Percentiles rank a stretch among this genome's conserved stretches.
Conservation (phyloP, 2,113 vertebrate genomes). For the Pseudolaguvia tuberculata region DNA sequence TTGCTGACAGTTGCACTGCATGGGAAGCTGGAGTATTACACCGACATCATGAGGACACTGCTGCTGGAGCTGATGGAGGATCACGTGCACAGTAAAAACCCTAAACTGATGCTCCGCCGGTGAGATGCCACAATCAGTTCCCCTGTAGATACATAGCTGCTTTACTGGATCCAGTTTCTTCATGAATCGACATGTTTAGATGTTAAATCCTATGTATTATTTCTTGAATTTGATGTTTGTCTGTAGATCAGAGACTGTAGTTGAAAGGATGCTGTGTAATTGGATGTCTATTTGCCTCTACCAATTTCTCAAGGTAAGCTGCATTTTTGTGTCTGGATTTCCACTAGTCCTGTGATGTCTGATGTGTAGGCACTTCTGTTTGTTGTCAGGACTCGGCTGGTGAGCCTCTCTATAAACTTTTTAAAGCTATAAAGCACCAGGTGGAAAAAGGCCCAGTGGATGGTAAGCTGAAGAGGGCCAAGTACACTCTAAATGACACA, state of each 20-base stretch:
- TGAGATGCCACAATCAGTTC: constrained; percentile 48
- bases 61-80: constrained; percentile 94
- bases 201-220: no score
- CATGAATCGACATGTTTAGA: no score
- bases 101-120: constrained; percentile 96
- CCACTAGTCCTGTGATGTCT: no score
- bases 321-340: not conserved
- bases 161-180: no score
- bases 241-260: constrained; percentile 91
- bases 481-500: constrained; percentile 94
- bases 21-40: constrained; percentile 95
- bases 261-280: constrained; percentile 97
- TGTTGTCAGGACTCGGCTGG: constrained; percentile 83
- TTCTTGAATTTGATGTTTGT: no score
- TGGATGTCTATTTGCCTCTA: constrained; percentile 99
- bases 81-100: constrained; percentile 89
- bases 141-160: no score
- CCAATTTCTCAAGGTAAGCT: constrained; percentile 89
- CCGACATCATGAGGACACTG: constrained; percentile 91
- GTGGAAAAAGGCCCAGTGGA: constrained; percentile 96
- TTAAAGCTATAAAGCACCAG: constrained; percentile 95
- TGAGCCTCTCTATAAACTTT: constrained; percentile 91
- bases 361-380: constrained; percentile 10
- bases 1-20: constrained; percentile 93
- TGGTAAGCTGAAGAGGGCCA: constrained; percentile 89